A percentile compares a stretch with the other conserved stretches of the same genome.
These are phyloP conservation scores for Galerucella nymphaeae DNA, from an alignment of 2,888 invertebrate species.

Conservation along the genomic window DNA sequence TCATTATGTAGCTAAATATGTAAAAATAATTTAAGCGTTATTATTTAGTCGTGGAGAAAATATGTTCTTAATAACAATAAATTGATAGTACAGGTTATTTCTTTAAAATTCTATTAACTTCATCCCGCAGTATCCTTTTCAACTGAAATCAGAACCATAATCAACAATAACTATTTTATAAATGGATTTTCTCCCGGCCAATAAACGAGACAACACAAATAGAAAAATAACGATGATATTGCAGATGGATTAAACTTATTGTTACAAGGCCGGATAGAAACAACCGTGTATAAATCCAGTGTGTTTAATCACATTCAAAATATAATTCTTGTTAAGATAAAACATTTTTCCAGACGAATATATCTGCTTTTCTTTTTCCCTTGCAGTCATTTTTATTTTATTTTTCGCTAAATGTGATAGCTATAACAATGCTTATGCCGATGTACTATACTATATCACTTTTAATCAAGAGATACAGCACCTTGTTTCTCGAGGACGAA, in stretches of 20 bases:
- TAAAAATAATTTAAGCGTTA: no score
- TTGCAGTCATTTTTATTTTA: not conserved
- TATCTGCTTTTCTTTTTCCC: not conserved
- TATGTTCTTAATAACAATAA: not conserved
- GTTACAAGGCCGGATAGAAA: not conserved
- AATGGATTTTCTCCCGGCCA: slow-evolving; percentile 5
- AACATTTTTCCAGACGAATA: slow-evolving; percentile 10
- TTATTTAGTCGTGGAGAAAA: no score
- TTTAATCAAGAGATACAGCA: slow-evolving; percentile 13
- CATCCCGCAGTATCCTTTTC: slow-evolving; percentile 1
- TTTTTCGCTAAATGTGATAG: slow-evolving; percentile 17
- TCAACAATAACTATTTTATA: slow-evolving; percentile 8
- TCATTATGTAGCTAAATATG: no score
- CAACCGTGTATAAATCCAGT: not conserved
- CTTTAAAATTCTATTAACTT: not conserved
- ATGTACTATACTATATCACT: slow-evolving; percentile 8
- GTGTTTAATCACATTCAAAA: not conserved
- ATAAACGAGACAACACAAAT: not conserved
- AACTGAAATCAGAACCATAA: slow-evolving; percentile 5
- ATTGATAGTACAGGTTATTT: not conserved
- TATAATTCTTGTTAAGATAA: not conserved
- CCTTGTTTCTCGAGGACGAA: slow-evolving; percentile 7
- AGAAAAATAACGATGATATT: not conserved
- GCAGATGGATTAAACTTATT: slow-evolving; percentile 1
- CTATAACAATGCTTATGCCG: slow-evolving; percentile 11